Conservation (phyloP, 2,113 vertebrate genomes). For the Aldabrachelys gigantea region DNA sequence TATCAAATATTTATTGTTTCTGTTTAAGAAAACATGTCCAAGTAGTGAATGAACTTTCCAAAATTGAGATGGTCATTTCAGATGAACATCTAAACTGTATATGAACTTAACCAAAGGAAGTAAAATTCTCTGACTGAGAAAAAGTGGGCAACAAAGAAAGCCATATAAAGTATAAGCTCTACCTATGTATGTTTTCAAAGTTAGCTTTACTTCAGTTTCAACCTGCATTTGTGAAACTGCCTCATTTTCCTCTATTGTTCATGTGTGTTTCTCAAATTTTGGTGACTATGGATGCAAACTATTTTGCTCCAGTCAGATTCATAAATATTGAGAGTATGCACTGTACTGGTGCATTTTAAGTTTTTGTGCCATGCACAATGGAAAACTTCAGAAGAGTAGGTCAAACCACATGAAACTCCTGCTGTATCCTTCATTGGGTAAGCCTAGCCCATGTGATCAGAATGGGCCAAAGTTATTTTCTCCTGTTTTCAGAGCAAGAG, state of each 20-base stretch:
- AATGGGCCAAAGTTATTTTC: background rate
- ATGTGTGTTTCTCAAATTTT: background rate
- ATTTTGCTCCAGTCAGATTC: background rate
- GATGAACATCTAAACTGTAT: background rate
- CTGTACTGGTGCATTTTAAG: fast-evolving
- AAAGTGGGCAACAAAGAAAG: background rate
- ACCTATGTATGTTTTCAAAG: background rate
- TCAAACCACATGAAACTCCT: background rate
- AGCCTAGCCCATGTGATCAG: background rate
- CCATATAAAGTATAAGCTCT: background rate
- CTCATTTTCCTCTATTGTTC: background rate
- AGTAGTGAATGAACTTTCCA: background rate
- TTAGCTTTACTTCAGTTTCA: background rate
- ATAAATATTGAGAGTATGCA: background rate
- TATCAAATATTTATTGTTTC: background rate
- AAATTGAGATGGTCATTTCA: background rate
- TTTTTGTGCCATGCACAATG: background rate
- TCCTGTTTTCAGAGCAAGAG: background rate
- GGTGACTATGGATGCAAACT: background rate
- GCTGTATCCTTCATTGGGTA: background rate
- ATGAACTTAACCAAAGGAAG: background rate
- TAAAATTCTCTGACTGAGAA: background rate
- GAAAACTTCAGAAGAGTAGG: background rate
- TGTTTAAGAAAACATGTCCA: background rate
- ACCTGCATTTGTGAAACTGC: background rate